Evolutionary conservation across 2,888 invertebrate genomes (phyloP).

Genomic region (Ecliptopera silaceata): DNA sequence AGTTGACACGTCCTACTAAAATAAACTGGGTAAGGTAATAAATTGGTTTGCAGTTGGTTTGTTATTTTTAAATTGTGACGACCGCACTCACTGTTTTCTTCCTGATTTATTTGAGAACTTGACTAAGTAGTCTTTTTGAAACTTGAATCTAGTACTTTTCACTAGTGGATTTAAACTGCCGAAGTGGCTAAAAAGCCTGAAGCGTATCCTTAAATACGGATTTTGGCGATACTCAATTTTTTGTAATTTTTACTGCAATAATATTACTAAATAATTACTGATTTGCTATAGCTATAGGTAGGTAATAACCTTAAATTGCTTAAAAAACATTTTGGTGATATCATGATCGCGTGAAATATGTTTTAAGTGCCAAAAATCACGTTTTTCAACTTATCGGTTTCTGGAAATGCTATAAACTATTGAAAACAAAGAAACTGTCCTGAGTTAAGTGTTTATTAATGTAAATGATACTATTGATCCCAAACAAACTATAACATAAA

Average conservation of each 20-base stretch:
- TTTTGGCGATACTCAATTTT: no score
- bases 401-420: constrained; percentile 13
- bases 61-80: constrained; percentile 7
- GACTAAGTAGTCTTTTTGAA: background rate
- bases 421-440: constrained; percentile 16
- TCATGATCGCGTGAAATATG: background rate
- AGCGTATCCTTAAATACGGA: no score
- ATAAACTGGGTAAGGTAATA: constrained; percentile 15
- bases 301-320: no score
- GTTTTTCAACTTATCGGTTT: background rate
- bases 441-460: constrained; percentile 11
- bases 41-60: constrained; percentile 10
- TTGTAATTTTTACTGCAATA: no score
- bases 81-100: constrained; percentile 8
- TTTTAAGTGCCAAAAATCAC: background rate
- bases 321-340: no score
- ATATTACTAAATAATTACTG: no score
- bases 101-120: constrained; percentile 7
- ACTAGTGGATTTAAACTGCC: background rate
- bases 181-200: no score
- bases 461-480: constrained; percentile 17
- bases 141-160: no score
- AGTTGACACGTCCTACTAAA: constrained; percentile 1
- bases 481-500: constrained; percentile 11
- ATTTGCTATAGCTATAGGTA: no score